Evolutionary conservation across 2,113 vertebrate species (phyloP), one percentile per base, ranked within the genome.

Genomic region (Cavia porcellus): DNA sequence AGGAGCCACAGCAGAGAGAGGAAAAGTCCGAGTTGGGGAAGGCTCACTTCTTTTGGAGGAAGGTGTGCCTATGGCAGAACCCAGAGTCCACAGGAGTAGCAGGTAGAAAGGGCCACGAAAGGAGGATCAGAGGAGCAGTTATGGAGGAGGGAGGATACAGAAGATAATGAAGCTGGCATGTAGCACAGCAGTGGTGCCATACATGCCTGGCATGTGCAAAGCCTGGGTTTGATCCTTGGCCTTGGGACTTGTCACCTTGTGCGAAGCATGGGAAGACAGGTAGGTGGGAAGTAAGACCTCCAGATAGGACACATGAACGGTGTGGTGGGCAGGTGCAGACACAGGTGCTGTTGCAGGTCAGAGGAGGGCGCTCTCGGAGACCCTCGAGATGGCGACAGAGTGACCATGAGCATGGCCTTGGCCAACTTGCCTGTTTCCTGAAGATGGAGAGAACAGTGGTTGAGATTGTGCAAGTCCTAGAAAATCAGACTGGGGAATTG

Each of bases 401-500:
- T 88, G 32, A 7, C 3, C 57, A 47, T 35, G 52, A 45, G 28
- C 47, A 1, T 61, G 86, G 47, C 70, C 45, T 92, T 95, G 93
- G 38, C 61, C 38, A 52, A 28, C 30, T 82, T 61, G 89, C 35
- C 42, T 52, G 10, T 85, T 86, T 90, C 75, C 92, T 94, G 89
- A 90, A 95, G 80, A 64, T 82, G 86, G 88, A 62, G 64, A 89
- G 74, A 72, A 74, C 64, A 75, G 28, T 93, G 90, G 82, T 7
- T 50, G 72, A 82, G 72, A 89, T 89, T 94, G 95, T 95, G 70
- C 72, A 57, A 93, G 66, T 83, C 92, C 92, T 96, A 85, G 89
- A 96, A 95, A 96, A 77, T 72, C 93, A 80, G 42, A n/a, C 47
- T 30, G 82, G 79, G 86, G 79, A 32, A 30, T 83, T 84, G 75